These are phyloP conservation scores for Crypturellus tataupa DNA, from an alignment of 2,797 vertebrate genomes.

Conservation along the genomic window DNA sequence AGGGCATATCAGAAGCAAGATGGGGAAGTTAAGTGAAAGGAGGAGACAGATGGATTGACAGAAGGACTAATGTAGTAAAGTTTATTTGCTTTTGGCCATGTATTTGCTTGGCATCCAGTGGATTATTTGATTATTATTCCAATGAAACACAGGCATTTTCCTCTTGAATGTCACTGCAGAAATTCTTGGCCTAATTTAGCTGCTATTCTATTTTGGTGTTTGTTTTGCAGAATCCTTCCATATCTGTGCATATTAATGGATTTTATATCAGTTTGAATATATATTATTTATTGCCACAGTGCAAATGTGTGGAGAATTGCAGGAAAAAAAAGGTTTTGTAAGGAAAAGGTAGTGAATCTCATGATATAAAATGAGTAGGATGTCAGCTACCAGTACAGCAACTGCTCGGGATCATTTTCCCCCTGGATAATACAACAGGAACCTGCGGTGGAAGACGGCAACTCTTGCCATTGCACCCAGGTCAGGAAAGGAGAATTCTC, in stretches of 20 bases:
- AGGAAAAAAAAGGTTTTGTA: background rate
- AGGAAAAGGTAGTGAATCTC: background rate
- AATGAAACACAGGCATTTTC: background rate
- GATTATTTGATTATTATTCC: constrained; percentile 17
- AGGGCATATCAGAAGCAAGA: background rate
- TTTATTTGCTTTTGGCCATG: constrained; percentile 36
- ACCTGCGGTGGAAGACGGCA: background rate
- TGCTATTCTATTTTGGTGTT: constrained; percentile 37
- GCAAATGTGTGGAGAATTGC: background rate
- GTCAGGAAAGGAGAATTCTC: background rate
- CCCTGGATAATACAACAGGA: background rate
- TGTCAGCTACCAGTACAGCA: background rate
- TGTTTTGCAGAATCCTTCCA: background rate
- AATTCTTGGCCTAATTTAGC: background rate
- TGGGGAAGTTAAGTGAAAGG: background rate
- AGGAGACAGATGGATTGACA: constrained; percentile 47
- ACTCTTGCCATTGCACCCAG: background rate
- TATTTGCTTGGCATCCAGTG: constrained; percentile 13
- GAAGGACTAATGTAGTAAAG: constrained; percentile 30
- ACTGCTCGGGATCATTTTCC: background rate
- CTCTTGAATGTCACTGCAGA: constrained; percentile 9
- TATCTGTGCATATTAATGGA: background rate
- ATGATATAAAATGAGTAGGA: background rate
- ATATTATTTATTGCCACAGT: background rate
- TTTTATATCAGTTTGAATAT: background rate